Evolutionary conservation across 2,113 vertebrate species (phyloP).

Genomic region (Otis tarda): DNA sequence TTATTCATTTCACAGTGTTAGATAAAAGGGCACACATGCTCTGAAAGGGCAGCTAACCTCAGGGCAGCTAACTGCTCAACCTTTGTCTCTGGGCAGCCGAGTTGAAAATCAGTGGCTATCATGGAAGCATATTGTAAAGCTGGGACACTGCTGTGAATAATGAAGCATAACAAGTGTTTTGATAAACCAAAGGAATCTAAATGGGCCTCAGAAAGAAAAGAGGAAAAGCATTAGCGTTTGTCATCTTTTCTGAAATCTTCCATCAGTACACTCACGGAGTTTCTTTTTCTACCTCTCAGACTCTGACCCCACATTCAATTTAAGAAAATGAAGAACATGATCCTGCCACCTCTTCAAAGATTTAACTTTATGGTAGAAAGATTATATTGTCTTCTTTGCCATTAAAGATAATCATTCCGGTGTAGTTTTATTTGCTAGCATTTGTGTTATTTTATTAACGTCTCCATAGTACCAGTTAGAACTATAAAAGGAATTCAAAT

Average conservation of each 20-base stretch:
- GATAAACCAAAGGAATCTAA: constrained; percentile 40
- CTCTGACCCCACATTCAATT: neutral
- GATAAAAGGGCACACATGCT: neutral
- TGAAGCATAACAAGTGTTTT: neutral
- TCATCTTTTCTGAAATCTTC: neutral
- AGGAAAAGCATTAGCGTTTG: neutral
- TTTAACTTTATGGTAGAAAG: neutral
- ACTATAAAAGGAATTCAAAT: neutral
- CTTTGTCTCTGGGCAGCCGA: neutral
- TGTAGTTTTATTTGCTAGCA: neutral
- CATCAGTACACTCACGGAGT: neutral
- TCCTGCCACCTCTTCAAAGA: neutral
- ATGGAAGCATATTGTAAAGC: neutral
- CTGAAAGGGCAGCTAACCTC: constrained; percentile 1
- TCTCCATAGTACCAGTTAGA: neutral
- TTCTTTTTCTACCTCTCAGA: neutral
- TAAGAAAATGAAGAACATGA: neutral
- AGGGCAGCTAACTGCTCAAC: constrained; percentile 38
- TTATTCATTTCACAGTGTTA: neutral
- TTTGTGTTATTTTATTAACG: neutral
- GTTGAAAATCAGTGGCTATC: constrained; percentile 31
- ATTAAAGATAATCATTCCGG: constrained; percentile 21
- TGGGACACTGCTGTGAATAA: neutral
- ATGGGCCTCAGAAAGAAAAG: neutral
- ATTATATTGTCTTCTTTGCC: neutral